Evolutionary conservation across 2,888 invertebrate genomes (phyloP), one percentile per base, ranked within the genome.

Genomic region (Amphipoea oculea): DNA sequence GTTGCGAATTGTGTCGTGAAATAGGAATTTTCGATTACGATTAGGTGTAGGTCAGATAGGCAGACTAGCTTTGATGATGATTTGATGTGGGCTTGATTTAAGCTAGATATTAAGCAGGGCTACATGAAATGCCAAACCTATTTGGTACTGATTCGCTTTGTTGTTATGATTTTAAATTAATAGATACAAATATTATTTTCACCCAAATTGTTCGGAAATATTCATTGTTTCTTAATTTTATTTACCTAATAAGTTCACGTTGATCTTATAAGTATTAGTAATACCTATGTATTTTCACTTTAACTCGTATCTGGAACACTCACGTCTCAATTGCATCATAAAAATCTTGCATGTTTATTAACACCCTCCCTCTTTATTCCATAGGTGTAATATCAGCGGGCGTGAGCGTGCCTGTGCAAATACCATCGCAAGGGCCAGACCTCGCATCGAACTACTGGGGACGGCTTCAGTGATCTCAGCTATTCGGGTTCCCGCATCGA

Each of bases 381-480:
- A 69, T 97, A 99, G 99, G 99, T 94, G 98, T 99, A 91, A 99
- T 99, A 97, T 99, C 99, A 82, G 99, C 99, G 82, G 99, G 99
- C 48, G 99, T 99, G 74, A 99, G 99, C 83, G 99, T 99, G 76
- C 99, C 99, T 71, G 98, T 99, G 85, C 99, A 99, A 97, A 99
- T 99, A 93, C 99, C 99, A 74, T 99, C 98, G 90, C 98, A 98
- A 95, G 98, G 98, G 91, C 98, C 98, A 86, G 98, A 98, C 95
- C 97, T 98, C 94, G 97, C 98, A 89, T 97, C 97, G 72, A 99
- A 98, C 97, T 99, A 99, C 96, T 99, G 99, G 99, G 98, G 99
- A 62, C 97, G 99, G 95, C 98, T 99, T 96, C 99, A 98, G 98
- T 98, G 99, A 99, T 99, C 98, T 96, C 98, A 98, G 98, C 98